phyloP scores from a whole-genome alignment of 2,888 invertebrate genomes.

The Bugulina stolonifera region DNA sequence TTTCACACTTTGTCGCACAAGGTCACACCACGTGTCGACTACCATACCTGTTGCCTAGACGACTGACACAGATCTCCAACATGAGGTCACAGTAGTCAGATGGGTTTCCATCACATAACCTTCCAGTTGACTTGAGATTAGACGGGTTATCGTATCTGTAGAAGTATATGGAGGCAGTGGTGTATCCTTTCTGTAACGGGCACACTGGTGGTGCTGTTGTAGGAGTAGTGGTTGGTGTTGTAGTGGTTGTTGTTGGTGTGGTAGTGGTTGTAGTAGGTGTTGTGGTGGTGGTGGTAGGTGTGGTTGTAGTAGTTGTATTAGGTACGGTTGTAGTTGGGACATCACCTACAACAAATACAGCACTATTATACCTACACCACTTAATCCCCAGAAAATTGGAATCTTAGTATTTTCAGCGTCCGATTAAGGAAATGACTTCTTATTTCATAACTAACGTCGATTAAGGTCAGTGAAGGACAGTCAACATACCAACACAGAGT shows the following conservation, averaged over 20 bases:
- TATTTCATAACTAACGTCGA: no score
- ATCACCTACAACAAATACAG: not conserved
- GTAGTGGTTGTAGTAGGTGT: conserved; percentile 11
- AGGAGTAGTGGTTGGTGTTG: not conserved
- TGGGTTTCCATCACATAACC: not conserved
- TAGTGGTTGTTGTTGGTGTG: not conserved
- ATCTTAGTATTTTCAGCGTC: no score
- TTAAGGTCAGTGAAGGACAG: no score
- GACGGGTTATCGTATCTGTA: not conserved
- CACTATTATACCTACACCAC: no score
- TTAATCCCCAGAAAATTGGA: no score
- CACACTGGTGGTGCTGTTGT: conserved; percentile 9
- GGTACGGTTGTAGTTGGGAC: not conserved
- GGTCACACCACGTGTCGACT: no score
- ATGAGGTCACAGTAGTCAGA: not conserved
- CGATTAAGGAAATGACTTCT: no score
- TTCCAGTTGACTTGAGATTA: not conserved
- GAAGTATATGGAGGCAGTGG: not conserved
- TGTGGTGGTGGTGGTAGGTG: conserved; percentile 3
- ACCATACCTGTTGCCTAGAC: not conserved
- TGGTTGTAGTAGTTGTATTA: not conserved
- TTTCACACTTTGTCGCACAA: no score
- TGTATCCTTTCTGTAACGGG: not conserved
- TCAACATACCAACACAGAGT: not conserved
- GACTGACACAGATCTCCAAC: conserved; percentile 10